Percentiles rank a stretch among this genome's conserved stretches.
These are phyloP conservation scores for Aldrovandia affinis DNA, from an alignment of 2,797 vertebrate genomes.

Conservation along the genomic window DNA sequence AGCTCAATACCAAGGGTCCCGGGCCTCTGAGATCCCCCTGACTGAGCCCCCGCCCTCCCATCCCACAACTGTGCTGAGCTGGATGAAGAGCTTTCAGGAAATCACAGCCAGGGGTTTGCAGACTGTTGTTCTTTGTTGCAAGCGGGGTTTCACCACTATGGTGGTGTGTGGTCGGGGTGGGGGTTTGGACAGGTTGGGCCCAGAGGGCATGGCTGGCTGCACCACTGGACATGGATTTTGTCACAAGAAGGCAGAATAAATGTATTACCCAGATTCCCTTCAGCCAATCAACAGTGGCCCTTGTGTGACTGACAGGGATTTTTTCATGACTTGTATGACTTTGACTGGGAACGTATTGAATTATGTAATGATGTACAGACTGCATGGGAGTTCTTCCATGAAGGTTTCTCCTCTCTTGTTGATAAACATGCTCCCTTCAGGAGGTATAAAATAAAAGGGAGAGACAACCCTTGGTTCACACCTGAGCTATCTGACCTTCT, in stretches of 20 bases:
- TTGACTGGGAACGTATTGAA: no score
- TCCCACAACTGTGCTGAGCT: slow-evolving; percentile 49
- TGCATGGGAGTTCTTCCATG: no score
- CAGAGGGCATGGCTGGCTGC: background rate
- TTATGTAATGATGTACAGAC: no score
- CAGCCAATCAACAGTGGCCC: background rate
- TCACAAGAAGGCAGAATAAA: background rate
- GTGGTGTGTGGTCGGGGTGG: slow-evolving; percentile 63
- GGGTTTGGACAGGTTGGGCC: slow-evolving; percentile 32
- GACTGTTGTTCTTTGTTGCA: slow-evolving; percentile 49
- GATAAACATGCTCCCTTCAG: no score
- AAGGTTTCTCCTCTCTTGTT: no score
- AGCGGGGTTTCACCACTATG: slow-evolving; percentile 51
- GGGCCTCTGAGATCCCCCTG: slow-evolving; percentile 21
- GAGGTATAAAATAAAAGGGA: no score
- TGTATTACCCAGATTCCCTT: slow-evolving; percentile 6
- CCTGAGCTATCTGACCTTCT: no score
- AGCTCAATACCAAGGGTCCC: slow-evolving; percentile 72
- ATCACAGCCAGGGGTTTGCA: slow-evolving; percentile 65
- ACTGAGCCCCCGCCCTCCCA: slow-evolving; percentile 26
- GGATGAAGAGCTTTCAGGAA: slow-evolving; percentile 64
- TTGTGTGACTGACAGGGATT: slow-evolving; percentile 1
- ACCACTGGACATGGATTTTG: background rate
- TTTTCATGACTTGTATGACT: no score
- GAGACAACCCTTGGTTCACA: no score